Base-by-base conservation (phyloP, 2,888 invertebrate species). In the Ophraella communa region DNA sequence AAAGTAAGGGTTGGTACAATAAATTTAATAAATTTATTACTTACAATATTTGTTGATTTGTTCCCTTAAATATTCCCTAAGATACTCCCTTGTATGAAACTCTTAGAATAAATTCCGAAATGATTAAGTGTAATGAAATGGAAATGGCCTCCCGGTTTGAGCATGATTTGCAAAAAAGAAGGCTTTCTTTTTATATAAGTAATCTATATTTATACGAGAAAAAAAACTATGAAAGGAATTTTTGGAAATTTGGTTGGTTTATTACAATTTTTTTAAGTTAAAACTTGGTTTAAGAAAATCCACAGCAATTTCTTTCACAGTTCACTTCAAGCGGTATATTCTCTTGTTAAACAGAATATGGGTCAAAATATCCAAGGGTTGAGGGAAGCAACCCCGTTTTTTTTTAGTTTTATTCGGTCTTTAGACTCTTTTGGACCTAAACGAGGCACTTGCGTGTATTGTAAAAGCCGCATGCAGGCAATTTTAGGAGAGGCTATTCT, bases 381-480 rank as follows among this genome's bases (percentile, higher is more conserved):
- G n/a, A n/a, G n/a, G n/a, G n/a, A n/a, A n/a, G n/a, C n/a, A n/a
- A n/a, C n/a, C n/a, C n/a, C n/a, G n/a, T n/a, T n/a, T n/a, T n/a
- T 57, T 30, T 47, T 23, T n/a, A 47, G 62, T 62, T 42, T 27
- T 17, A 62, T 55, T 56, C 59, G 59, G 44, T 47, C 54, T 67
- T 65, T 62, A 62, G 51, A 55, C 47, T 49, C 59, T 35, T 21
- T 58, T 49, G 47, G 59, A 59, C 35, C 51, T 49, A 56, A 63
- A 68, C 49, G 58, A 62, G 64, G 59, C 66, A 52, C 54, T 70
- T 58, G 67, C 69, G 67, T 71, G 71, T 62, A 62, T 65, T 62
- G 58, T 65, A 59, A 72, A 71, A 68, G 64, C 21, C 64, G 71
- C 69, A 71, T 67, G 67, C 66, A 64, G 68, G 72, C 67, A 70